Conservation (phyloP, 2,797 vertebrate species). For the Danio choprae region DNA sequence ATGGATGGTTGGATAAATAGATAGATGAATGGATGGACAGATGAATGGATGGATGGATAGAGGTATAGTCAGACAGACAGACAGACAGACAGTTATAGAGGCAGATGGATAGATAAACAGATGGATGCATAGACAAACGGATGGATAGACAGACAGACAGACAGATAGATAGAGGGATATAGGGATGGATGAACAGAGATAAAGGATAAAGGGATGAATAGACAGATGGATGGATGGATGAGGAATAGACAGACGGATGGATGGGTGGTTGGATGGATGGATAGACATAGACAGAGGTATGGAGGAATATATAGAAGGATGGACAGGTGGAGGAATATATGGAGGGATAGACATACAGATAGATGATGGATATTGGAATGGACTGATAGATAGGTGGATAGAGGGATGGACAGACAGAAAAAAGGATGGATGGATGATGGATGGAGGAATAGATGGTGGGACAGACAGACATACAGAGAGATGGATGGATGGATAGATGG, state of each 20-base stretch:
- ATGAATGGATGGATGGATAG: background rate
- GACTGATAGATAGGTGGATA: too few species aligned
- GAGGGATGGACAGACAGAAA: too few species aligned
- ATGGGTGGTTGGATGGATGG: background rate
- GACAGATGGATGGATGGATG: background rate
- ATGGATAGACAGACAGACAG: background rate
- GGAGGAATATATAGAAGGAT: background rate
- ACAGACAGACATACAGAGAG: rapidly evolving
- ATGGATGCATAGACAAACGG: background rate
- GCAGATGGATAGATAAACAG: background rate
- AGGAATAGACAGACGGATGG: too few species aligned
- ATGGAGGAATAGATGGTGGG: too few species aligned
- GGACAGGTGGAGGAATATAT: too few species aligned
- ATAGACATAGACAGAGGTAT: background rate
- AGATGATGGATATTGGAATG: too few species aligned
- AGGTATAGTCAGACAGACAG: too few species aligned
- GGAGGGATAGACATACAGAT: too few species aligned
- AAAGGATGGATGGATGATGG: background rate
- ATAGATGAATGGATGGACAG: too few species aligned
- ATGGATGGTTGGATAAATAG: background rate
- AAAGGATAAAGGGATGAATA: too few species aligned
- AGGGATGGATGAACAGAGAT: too few species aligned
- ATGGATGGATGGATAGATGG: background rate
- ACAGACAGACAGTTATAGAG: background rate
- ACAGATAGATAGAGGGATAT: background rate